A percentile compares a stretch with the other conserved stretches of the same genome.
phyloP scores from a whole-genome alignment of 2,888 invertebrate species.

The Metallyticus violacea region DNA sequence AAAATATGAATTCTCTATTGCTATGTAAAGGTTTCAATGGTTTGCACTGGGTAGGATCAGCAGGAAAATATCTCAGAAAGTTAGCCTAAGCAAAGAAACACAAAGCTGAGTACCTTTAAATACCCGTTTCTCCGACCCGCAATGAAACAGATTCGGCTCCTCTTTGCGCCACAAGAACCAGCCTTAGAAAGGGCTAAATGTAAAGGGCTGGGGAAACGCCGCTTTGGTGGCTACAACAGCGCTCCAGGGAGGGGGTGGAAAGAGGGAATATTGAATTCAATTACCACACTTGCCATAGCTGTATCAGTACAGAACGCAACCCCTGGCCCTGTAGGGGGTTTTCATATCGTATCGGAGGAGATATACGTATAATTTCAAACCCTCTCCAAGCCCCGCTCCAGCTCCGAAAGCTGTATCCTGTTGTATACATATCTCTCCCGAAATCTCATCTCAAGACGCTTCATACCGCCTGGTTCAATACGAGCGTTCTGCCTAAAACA shows the following conservation, averaged over 20 bases:
- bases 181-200: neutral
- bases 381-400: neutral
- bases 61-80: neutral
- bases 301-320: neutral
- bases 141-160: neutral
- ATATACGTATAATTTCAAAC: slow-evolving; percentile 15
- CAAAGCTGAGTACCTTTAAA: neutral
- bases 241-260: neutral
- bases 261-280: slow-evolving; percentile 28
- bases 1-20: no score
- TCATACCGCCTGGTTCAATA: neutral
- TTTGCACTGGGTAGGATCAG: neutral
- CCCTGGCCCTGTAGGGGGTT: slow-evolving; percentile 9
- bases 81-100: neutral
- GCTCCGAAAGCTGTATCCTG: neutral
- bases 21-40: no score
- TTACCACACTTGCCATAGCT: slow-evolving; percentile 23
- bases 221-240: neutral
- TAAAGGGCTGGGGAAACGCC: neutral
- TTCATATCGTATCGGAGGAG: slow-evolving; percentile 16
- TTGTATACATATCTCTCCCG: slow-evolving; percentile 3
- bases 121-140: neutral
- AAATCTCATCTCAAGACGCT: neutral
- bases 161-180: neutral
- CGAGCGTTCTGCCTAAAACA: neutral